Evolutionary conservation across 2,888 invertebrate genomes (phyloP).

Genomic region (Limulus polyphemus): DNA sequence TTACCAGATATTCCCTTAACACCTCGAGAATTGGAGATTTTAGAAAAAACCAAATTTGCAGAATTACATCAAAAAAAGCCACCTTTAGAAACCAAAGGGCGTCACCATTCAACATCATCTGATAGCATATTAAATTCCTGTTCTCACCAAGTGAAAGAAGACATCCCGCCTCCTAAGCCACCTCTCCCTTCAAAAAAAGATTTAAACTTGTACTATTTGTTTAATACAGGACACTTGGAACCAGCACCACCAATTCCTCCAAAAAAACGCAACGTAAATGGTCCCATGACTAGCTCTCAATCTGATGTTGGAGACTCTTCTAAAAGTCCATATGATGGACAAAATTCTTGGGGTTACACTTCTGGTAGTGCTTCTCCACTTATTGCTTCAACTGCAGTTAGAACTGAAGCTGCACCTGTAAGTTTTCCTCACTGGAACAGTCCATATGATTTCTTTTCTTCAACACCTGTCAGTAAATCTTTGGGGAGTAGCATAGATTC

Average conservation of each 20-base stretch:
- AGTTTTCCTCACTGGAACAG: conserved; percentile 22
- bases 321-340: too few species aligned
- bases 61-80: conserved; percentile 9
- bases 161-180: conserved; percentile 67
- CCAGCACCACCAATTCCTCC: conserved; percentile 26
- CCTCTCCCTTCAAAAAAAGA: conserved; percentile 52
- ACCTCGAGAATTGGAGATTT: conserved; percentile 36
- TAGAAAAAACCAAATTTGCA: conserved; percentile 33
- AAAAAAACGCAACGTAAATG: conserved; percentile 16
- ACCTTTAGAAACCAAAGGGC: conserved; percentile 4
- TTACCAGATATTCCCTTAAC: conserved; percentile 38
- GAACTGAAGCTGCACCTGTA: conserved; percentile 14
- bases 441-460: conserved; percentile 20
- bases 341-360: too few species aligned
- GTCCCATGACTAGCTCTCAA: too few species aligned
- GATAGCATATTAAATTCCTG: conserved; percentile 30
- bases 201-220: conserved; percentile 1
- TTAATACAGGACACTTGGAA: conserved; percentile 1
- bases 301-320: too few species aligned
- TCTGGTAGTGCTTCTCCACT: too few species aligned
- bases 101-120: conserved; percentile 30
- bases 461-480: conserved; percentile 30
- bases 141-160: conserved; percentile 21
- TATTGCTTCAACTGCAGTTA: conserved; percentile 1
- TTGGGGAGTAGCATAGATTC: conserved; percentile 73